phyloP scores from a whole-genome alignment of 2,113 vertebrate species.

The Lynx canadensis region DNA sequence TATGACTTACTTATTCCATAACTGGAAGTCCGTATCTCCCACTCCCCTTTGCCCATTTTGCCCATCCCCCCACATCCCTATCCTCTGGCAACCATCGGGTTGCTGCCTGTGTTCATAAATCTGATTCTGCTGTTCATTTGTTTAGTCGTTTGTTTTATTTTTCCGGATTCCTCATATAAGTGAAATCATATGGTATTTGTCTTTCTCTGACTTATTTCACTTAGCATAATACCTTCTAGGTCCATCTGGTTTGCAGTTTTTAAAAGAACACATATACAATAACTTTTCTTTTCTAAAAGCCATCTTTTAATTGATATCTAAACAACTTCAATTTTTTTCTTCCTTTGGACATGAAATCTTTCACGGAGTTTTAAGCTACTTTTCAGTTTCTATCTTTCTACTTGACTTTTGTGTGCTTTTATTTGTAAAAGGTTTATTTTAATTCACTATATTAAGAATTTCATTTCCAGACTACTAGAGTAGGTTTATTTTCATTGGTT shows the following conservation, averaged over 20 bases:
- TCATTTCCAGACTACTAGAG: neutral
- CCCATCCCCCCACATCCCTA: neutral
- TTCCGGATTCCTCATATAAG: neutral
- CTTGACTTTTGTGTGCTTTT: neutral
- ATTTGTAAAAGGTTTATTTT: neutral
- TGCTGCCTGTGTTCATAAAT: neutral
- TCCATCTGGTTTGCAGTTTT: neutral
- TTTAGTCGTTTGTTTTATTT: neutral
- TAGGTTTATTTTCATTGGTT: neutral
- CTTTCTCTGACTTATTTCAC: neutral
- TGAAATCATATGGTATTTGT: neutral
- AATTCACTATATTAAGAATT: neutral
- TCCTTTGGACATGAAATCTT: neutral
- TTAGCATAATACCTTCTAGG: neutral
- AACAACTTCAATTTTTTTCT: neutral
- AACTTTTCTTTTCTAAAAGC: neutral
- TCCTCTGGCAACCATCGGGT: neutral
- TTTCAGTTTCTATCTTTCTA: neutral
- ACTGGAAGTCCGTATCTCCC: neutral
- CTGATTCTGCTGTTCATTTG: neutral
- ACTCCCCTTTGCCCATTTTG: neutral
- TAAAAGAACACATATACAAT: neutral
- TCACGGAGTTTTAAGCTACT: neutral
- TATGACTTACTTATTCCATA: neutral
- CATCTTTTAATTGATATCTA: neutral